Evolutionary conservation across 1,140 invertebrate species (phyloP).

Genomic region (Drosophila melanogaster): Release_6_plus_ISO1_MT NT_033779.5:12471001-12471500

Average conservation of each 20-base stretch:
- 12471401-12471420: background rate
- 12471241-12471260: constrained; percentile 27
- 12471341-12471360: constrained; percentile 24
- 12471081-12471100: constrained; percentile 31
- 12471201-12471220: constrained; percentile 13
- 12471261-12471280: background rate
- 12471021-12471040: constrained; percentile 31
- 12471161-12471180: constrained; percentile 32
- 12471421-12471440: background rate
- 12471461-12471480: background rate
- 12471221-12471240: constrained; percentile 30
- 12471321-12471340: constrained; percentile 39
- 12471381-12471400: background rate
- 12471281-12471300: constrained; percentile 13
- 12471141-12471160: constrained; percentile 7
- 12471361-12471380: constrained; percentile 26
- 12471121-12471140: constrained; percentile 8
- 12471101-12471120: constrained; percentile 25
- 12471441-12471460: constrained; percentile 13
- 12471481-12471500: background rate
- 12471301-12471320: constrained; percentile 21
- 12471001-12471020: constrained; percentile 29
- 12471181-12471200: constrained; percentile 28
- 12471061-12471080: constrained; percentile 18
- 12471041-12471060: background rate